These are phyloP conservation scores for Halichoeres trimaculatus DNA, from an alignment of 2,113 vertebrate genomes.

Conservation along the genomic window DNA sequence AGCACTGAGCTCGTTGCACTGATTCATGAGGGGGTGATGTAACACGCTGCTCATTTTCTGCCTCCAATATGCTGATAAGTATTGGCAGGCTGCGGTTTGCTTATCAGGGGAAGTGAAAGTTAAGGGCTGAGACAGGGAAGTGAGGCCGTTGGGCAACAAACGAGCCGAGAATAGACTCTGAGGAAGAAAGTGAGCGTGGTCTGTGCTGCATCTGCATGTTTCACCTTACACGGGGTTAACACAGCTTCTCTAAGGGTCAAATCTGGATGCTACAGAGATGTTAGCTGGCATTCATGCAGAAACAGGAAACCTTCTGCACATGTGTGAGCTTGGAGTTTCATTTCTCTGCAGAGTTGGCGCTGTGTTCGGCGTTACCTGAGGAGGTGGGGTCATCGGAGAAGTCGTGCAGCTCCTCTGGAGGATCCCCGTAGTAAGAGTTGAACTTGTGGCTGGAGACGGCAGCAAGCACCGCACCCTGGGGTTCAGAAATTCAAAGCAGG, in stretches of 20 bases:
- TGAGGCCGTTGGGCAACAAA: constrained; percentile 50
- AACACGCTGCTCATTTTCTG: not conserved
- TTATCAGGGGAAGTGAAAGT: constrained; percentile 77
- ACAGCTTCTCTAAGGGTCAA: not conserved
- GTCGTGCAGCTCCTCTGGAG: constrained; percentile 97
- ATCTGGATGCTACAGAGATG: no score
- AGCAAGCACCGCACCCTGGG: constrained; percentile 95
- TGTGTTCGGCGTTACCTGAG: constrained; percentile 87
- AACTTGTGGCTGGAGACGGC: constrained; percentile 99
- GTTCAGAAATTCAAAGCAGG: not conserved
- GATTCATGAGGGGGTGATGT: not conserved
- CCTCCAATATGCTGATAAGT: not conserved
- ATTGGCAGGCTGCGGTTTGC: not conserved
- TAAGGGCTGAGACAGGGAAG: constrained; percentile 63
- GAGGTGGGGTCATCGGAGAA: constrained; percentile 99
- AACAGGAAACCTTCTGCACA: no score
- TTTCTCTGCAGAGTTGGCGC: no score
- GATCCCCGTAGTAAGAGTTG: constrained; percentile 98
- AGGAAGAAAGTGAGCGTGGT: constrained; percentile 12
- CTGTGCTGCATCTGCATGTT: not conserved
- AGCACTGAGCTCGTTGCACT: not conserved
- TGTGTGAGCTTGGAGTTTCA: no score
- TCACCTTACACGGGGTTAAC: not conserved
- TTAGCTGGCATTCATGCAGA: no score
- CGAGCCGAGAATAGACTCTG: constrained; percentile 23